Conservation (phyloP, 2,113 vertebrate genomes). For the Catharus bicknelli region DNA sequence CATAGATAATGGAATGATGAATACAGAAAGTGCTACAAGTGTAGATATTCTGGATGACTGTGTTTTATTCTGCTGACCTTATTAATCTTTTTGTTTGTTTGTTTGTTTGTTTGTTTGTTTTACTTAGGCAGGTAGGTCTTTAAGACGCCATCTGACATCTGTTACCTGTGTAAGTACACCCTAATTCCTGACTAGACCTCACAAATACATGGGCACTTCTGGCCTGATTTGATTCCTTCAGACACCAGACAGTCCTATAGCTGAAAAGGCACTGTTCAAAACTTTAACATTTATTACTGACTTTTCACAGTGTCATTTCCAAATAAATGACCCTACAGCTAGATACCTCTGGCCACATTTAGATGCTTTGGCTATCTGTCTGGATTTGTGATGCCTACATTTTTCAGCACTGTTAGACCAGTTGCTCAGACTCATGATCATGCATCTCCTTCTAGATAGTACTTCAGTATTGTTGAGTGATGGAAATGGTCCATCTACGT, state of each 20-base stretch:
- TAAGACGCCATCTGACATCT: neutral
- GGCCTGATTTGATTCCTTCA: neutral
- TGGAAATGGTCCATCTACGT: neutral
- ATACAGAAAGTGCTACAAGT: neutral
- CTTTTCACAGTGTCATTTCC: neutral
- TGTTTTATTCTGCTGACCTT: neutral
- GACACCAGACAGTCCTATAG: neutral
- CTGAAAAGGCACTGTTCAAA: slow-evolving; percentile 51
- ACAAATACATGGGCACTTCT: neutral
- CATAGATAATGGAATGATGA: neutral
- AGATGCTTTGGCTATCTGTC: neutral
- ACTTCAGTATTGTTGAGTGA: neutral
- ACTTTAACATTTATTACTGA: neutral
- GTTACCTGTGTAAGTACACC: neutral
- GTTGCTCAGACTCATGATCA: neutral
- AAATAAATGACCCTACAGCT: neutral
- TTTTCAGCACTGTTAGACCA: neutral
- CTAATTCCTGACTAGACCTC: neutral
- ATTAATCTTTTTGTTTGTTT: neutral
- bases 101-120: neutral
- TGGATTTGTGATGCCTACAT: neutral
- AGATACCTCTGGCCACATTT: neutral
- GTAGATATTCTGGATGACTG: neutral
- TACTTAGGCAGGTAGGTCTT: neutral
- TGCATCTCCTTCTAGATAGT: neutral